Evolutionary conservation across 1,140 invertebrate species (phyloP), one percentile per base, ranked within the genome.

Genomic region (Brachionus sp.): DNA sequence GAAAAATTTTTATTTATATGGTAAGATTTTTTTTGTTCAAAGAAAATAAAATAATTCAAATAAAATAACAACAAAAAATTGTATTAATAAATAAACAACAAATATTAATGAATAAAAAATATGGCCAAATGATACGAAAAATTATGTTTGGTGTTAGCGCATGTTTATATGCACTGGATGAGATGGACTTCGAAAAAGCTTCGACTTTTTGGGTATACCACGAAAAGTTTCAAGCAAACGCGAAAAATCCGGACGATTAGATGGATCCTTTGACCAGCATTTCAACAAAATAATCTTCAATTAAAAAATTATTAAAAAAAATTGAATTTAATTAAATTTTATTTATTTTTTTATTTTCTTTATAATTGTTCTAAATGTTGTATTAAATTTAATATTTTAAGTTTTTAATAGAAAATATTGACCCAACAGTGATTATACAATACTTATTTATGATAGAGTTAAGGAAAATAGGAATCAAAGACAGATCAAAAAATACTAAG

Each of bases 171-270:
- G 87, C 70, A 87, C 85, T 3, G 96, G 97, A 92, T 98, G 96
- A 83, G 96, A 98, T 83, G 97, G 97, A 89, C 95, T 97, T 84
- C 97, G 92, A 19, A 95, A 94, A 84, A 99, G 92, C 82, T 95
- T 92, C 91, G 98, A 98, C 87, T 94, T 94, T 66, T 95, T 95
- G 13, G 90, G 90, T 86, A 99, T 90, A 87, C 93, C 93, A 86
- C 97, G 94, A 84, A 99, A 91, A 62, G 93, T 93, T 84, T 93
- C 93, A 83, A 95, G 91, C 46, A 98, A 90, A 84, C 92, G 92
- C 82, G 92, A 91, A 90, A 98, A 99, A 86, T 97, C 94, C 0
- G 95, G 95, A 84, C 97, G 91, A 86, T 95, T 94, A 66, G 91
- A 90, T 10, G 93, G 90, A 75, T 92, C 92, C 88, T 93, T 97